These are phyloP conservation scores for Drosophila seclusa DNA, from an alignment of 2,888 invertebrate genomes.

Conservation along the genomic window DNA sequence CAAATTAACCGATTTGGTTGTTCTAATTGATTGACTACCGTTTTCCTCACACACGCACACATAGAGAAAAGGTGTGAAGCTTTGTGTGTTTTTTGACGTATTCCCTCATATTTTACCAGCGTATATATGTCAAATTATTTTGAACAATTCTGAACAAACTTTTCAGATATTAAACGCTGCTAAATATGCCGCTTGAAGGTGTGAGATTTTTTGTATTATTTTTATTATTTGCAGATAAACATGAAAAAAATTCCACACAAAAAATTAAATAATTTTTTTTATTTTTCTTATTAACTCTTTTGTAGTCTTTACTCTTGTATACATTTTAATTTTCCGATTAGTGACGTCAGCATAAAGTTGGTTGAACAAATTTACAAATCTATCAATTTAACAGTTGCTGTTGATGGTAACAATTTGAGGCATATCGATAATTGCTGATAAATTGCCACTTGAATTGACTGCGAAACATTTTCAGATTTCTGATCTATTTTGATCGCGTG, in stretches of 20 bases:
- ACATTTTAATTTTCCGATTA: slow-evolving; percentile 57
- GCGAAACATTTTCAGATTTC: slow-evolving; percentile 60
- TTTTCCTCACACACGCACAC: neutral
- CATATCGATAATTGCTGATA: slow-evolving; percentile 52
- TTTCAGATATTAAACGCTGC: slow-evolving; percentile 58
- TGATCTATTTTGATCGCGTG: slow-evolving; percentile 67
- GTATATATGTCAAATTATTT: slow-evolving; percentile 68
- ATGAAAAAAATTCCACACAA: slow-evolving; percentile 18
- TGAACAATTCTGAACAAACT: slow-evolving; percentile 54
- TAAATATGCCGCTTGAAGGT: slow-evolving; percentile 42
- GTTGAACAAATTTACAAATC: slow-evolving; percentile 7
- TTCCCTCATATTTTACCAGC: slow-evolving; percentile 56
- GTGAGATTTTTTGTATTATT: slow-evolving; percentile 7
- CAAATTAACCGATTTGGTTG: slow-evolving; percentile 53
- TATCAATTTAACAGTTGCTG: slow-evolving; percentile 32
- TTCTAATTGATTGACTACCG: slow-evolving; percentile 72
- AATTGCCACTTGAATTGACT: slow-evolving; percentile 43
- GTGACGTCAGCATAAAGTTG: slow-evolving; percentile 59
- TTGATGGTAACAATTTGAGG: slow-evolving; percentile 57
- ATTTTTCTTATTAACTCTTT: neutral
- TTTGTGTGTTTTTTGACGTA: neutral
- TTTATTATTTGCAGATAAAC: slow-evolving; percentile 24
- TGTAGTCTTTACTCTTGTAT: slow-evolving; percentile 35
- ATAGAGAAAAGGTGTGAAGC: slow-evolving; percentile 29
- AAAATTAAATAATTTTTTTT: neutral